These are phyloP conservation scores for Proctacanthus coquilletti DNA, from an alignment of 1,140 invertebrate species.

Conservation along the genomic window DNA sequence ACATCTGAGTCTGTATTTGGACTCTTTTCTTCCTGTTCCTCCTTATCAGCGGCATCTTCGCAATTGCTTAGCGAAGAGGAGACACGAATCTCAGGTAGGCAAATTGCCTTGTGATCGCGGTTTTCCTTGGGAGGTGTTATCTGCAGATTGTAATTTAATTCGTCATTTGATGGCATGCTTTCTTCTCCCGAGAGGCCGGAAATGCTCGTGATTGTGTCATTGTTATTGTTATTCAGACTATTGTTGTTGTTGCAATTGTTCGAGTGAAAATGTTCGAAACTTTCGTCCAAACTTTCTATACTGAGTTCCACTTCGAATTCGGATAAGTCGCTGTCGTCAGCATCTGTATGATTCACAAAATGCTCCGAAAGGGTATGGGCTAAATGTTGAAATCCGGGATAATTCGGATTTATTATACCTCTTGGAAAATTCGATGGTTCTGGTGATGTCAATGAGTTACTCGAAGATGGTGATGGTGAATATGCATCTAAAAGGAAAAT, in stretches of 20 bases:
- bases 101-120: not conserved
- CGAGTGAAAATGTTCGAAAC: slow-evolving; percentile 24
- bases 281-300: slow-evolving; percentile 22
- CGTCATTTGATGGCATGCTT: slow-evolving; percentile 1
- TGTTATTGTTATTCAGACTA: slow-evolving; percentile 12
- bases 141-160: not conserved
- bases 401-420: not conserved
- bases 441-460: not conserved
- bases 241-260: slow-evolving; percentile 17
- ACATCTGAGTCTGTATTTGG: slow-evolving; percentile 15
- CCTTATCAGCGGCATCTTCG: slow-evolving; percentile 9
- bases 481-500: not conserved
- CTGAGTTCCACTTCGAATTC: slow-evolving; percentile 24
- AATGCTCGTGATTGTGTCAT: slow-evolving; percentile 10
- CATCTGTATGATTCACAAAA: slow-evolving; percentile 15
- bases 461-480: not conserved
- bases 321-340: slow-evolving; percentile 32
- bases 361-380: slow-evolving; percentile 27
- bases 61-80: not conserved
- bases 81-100: not conserved
- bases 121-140: not conserved
- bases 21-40: slow-evolving; percentile 10
- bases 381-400: slow-evolving; percentile 14
- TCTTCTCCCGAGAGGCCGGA: not conserved
- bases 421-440: not conserved